Evolutionary conservation across 2,888 invertebrate genomes (phyloP), one percentile per base, ranked within the genome.

Genomic region (Agrotis puta): DNA sequence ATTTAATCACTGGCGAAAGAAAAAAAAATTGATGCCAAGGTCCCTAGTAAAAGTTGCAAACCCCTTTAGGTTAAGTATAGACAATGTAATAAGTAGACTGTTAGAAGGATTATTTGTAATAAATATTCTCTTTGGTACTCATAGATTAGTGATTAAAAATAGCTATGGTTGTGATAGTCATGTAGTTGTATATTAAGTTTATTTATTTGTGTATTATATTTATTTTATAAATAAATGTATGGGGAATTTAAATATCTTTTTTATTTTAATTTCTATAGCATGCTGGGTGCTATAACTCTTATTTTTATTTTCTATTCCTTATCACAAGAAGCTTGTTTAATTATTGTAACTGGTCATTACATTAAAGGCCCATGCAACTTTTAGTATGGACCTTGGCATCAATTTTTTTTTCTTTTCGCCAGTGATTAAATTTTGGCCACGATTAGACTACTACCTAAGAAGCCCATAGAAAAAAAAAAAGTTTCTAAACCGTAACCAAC

Each of bases 221-320:
- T 74, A 56, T 59, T 66, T 20, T 45, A 56, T 67, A 14, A 74
- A 74, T 74, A 62, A 74, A 74, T 48, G 43, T 63, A 16, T 51
- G 14, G 16, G 16, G 27, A 48, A n/a, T 0, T 39, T 47, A 33
- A 33, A 33, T 39, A 18, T 27, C 7, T 51, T 13, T 67, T 74
- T 74, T 69, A 57, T 62, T 74, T 74, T 62, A 51, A 62, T 74
- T 48, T 61, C 45, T 75, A 16, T 24, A 4, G 61, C 50, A 59
- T 64, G 50, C 9, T 48, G 47, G 47, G 39, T 58, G 24, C 22
- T 43, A 3, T 18, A 24, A 43, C 6, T n/a, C 0, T 33, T 33
- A n/a, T 27, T 22, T 48, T 27, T 5, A 27, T 16, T n/a, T 43
- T 3, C 4, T 22, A 14, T 48, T 20, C 7, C 3, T 43, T 39